A percentile compares a stretch with the other conserved stretches of the same genome.
These are phyloP conservation scores for Pristionchus fissidentatus DNA, from an alignment of 2,888 invertebrate genomes.

Conservation along the genomic window DNA sequence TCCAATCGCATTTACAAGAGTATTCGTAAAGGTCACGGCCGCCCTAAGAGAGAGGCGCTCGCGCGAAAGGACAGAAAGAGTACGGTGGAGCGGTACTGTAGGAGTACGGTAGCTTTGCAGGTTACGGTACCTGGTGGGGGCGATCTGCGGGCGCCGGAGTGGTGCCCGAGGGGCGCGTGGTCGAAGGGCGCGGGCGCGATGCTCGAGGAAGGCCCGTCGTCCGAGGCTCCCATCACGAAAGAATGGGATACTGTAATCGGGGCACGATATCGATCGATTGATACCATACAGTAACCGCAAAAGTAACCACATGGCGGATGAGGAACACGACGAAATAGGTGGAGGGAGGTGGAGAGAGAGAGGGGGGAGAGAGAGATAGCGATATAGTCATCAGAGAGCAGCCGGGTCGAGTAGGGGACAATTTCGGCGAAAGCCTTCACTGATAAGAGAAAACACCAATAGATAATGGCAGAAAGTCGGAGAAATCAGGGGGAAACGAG, in stretches of 20 bases:
- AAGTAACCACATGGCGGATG: neutral
- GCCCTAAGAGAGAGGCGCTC: neutral
- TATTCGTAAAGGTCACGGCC: conserved; percentile 32
- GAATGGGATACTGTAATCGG: neutral
- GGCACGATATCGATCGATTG: neutral
- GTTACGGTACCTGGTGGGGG: neutral
- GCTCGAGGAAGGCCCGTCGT: conserved; percentile 50
- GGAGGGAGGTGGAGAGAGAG: neutral
- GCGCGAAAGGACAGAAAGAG: neutral
- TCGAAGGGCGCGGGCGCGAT: conserved; percentile 52
- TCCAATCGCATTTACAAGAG: no score
- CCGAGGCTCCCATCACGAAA: conserved; percentile 60
- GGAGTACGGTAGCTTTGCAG: neutral
- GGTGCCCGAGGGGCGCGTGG: conserved; percentile 48
- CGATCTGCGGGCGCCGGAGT: conserved; percentile 9
- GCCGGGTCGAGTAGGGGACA: neutral
- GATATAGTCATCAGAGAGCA: neutral
- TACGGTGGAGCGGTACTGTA: neutral
- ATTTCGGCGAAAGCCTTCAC: conserved; percentile 3
- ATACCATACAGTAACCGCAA: no score
- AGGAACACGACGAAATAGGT: no score
- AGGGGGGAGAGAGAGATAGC: neutral
- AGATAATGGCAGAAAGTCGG: conserved; percentile 24
- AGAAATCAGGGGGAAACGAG: neutral
- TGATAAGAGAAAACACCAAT: neutral